phyloP scores from a whole-genome alignment of 2,797 vertebrate genomes.

The Enoplosus armatus region DNA sequence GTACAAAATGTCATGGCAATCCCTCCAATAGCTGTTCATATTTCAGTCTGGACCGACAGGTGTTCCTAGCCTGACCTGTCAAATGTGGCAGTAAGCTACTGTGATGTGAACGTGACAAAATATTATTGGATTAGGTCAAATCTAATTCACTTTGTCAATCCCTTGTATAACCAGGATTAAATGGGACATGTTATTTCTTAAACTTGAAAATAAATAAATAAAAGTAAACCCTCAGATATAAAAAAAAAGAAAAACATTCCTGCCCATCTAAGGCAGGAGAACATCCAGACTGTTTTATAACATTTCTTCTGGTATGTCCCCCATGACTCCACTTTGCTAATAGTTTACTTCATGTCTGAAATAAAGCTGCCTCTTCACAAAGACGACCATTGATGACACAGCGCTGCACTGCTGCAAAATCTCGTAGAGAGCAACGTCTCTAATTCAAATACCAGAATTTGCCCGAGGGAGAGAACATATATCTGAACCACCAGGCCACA shows the following conservation, averaged over 20 bases:
- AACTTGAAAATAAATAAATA: neutral
- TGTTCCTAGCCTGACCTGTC: neutral
- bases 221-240: constrained; percentile 14
- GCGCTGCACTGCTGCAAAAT: constrained; percentile 43
- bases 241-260: constrained; percentile 5
- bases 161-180: neutral
- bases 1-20: neutral
- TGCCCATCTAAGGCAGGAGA: neutral
- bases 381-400: constrained; percentile 70
- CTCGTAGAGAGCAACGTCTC: constrained; percentile 36
- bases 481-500: constrained; percentile 34
- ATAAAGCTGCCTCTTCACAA: constrained; percentile 78
- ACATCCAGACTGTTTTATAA: constrained; percentile 60
- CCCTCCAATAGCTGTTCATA: neutral
- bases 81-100: neutral
- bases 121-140: constrained; percentile 9
- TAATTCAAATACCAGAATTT: constrained; percentile 56
- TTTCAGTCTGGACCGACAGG: neutral
- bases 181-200: neutral
- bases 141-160: neutral
- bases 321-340: constrained; percentile 86
- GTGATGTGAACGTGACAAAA: neutral
- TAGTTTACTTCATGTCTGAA: constrained; percentile 79
- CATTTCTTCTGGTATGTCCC: constrained; percentile 67
- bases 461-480: constrained; percentile 28